phyloP scores from a whole-genome alignment of 2,797 vertebrate genomes.

The Sternarchorhynchus goeldii region DNA sequence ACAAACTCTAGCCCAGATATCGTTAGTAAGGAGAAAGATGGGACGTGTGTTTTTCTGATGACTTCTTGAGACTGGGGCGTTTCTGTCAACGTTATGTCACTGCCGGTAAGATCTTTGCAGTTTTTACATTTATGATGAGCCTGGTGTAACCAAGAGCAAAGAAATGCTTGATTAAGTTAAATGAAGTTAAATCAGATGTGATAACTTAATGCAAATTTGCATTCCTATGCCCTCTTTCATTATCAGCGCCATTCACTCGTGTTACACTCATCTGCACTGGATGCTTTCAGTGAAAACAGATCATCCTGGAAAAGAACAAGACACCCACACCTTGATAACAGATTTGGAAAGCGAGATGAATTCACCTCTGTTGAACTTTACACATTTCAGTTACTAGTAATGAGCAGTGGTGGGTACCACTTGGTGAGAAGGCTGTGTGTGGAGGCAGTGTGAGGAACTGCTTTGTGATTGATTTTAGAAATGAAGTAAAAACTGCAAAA shows the following conservation, averaged over 20 bases:
- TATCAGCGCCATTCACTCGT: neutral
- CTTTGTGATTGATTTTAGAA: too few relatives aligned
- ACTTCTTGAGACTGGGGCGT: neutral
- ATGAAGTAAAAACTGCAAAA: too few relatives aligned
- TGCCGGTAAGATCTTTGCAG: neutral
- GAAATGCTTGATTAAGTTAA: neutral
- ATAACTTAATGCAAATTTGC: neutral
- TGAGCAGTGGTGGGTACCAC: too few relatives aligned
- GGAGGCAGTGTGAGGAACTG: too few relatives aligned
- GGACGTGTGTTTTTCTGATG: neutral
- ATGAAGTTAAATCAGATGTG: neutral
- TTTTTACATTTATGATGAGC: neutral
- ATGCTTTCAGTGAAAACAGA: too few relatives aligned
- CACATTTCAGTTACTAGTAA: too few relatives aligned
- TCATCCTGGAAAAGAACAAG: too few relatives aligned
- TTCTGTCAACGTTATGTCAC: neutral
- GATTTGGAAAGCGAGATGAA: too few relatives aligned
- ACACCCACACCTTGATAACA: too few relatives aligned
- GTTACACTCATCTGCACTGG: too few relatives aligned
- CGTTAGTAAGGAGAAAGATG: neutral
- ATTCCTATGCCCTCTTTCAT: neutral
- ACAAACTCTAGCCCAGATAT: constrained; percentile 9
- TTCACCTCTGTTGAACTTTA: too few relatives aligned
- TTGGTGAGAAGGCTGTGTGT: too few relatives aligned
- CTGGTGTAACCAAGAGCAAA: neutral